Percentiles rank a stretch among this genome's conserved stretches.
These are phyloP conservation scores for Nibea coibor DNA, from an alignment of 2,113 vertebrate species.

Conservation along the genomic window DNA sequence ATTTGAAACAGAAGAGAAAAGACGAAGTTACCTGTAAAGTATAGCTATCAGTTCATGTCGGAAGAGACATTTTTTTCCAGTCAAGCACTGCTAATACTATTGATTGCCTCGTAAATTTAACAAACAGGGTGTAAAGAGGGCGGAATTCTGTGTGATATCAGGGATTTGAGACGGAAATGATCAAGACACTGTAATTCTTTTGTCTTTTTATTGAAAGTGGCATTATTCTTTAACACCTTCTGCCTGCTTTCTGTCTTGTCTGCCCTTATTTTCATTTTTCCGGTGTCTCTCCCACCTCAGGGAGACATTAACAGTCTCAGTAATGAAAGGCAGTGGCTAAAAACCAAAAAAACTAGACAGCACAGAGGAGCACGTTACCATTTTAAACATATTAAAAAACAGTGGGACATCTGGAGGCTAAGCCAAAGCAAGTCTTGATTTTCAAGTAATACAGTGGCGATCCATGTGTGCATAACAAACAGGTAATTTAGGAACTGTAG, in stretches of 20 bases:
- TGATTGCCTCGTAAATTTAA: constrained; percentile 28
- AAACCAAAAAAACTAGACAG: constrained; percentile 1
- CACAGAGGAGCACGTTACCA: constrained; percentile 7
- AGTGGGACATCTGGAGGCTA: constrained; percentile 4
- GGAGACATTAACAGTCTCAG: constrained; percentile 11
- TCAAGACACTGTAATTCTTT: not conserved
- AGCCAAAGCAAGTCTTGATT: not conserved
- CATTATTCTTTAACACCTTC: constrained; percentile 4
- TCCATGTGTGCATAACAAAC: not conserved
- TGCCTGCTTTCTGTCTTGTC: not conserved
- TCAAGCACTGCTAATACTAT: constrained; percentile 18
- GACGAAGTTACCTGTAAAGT: constrained; percentile 32
- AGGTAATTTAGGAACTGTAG: not conserved
- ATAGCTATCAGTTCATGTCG: constrained; percentile 27
- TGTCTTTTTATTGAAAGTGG: not conserved
- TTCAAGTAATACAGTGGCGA: not conserved
- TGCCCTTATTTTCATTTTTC: constrained; percentile 13
- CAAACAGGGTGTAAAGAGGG: not conserved
- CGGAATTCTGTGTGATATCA: not conserved
- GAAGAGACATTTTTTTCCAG: constrained; percentile 28
- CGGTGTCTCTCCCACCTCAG: constrained; percentile 11
- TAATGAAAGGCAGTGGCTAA: constrained; percentile 30
- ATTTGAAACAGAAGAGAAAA: constrained; percentile 38
- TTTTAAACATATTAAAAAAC: constrained; percentile 44
- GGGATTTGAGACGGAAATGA: constrained; percentile 11